phyloP scores from a whole-genome alignment of 2,888 invertebrate genomes.

The Ferdinandea cuprea region DNA sequence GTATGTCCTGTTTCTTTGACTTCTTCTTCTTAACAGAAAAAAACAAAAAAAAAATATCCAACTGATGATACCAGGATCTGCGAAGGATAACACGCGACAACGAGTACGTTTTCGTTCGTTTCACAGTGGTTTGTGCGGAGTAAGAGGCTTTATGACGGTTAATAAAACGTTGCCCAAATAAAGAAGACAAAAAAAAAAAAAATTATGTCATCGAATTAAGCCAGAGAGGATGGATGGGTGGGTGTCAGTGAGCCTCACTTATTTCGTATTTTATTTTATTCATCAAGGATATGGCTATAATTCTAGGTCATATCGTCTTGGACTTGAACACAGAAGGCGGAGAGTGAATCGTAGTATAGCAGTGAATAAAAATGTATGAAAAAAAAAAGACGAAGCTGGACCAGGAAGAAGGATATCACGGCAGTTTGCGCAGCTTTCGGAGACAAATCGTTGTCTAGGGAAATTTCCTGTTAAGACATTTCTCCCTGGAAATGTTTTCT shows the following conservation, averaged over 20 bases:
- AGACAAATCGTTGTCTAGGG: constrained; percentile 63
- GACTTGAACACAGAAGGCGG: constrained; percentile 28
- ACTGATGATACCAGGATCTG: constrained; percentile 37
- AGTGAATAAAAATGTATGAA: background rate
- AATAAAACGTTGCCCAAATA: constrained; percentile 62
- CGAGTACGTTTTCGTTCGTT: background rate
- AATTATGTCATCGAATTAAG: constrained; percentile 62
- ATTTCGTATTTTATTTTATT: constrained; percentile 53
- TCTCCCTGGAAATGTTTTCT: constrained; percentile 18
- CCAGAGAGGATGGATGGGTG: constrained; percentile 24
- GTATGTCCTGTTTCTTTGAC: constrained; percentile 33
- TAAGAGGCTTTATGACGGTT: constrained; percentile 60
- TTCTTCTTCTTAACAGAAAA: background rate
- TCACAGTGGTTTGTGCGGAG: too few relatives aligned
- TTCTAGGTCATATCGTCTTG: constrained; percentile 62
- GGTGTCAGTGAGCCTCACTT: constrained; percentile 55
- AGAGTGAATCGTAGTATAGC: background rate
- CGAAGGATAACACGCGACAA: constrained; percentile 45
- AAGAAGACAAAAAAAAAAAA: constrained; percentile 42
- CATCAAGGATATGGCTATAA: constrained; percentile 69
- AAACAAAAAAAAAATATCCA: constrained; percentile 7
- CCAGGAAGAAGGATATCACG: background rate
- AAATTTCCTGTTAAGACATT: constrained; percentile 63
- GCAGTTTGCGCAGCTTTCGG: constrained; percentile 37
- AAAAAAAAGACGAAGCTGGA: background rate